phyloP scores from a whole-genome alignment of 2,888 invertebrate species.

The Hypena proboscidalis region DNA sequence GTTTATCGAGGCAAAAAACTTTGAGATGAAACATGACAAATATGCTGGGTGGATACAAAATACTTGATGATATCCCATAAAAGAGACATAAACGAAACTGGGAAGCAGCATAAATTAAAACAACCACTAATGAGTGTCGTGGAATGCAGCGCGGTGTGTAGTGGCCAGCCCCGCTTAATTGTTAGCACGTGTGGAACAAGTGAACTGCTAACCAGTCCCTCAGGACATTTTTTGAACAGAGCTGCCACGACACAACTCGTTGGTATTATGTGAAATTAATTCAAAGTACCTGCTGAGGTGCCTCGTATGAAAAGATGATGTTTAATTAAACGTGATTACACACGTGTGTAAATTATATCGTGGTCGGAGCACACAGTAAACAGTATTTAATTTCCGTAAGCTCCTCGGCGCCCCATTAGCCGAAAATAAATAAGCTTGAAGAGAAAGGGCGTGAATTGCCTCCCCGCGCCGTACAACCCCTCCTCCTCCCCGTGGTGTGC shows the following conservation, averaged over 20 bases:
- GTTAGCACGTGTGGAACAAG: slow-evolving; percentile 38
- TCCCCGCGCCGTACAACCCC: slow-evolving; percentile 37
- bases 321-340: slow-evolving; percentile 43
- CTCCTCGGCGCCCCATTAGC: slow-evolving; percentile 69
- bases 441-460: slow-evolving; percentile 68
- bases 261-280: slow-evolving; percentile 36
- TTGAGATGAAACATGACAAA: slow-evolving; percentile 14
- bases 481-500: slow-evolving; percentile 22
- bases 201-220: slow-evolving; percentile 49
- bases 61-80: slow-evolving; percentile 45
- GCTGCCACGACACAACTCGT: slow-evolving; percentile 35
- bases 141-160: slow-evolving; percentile 43
- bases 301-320: slow-evolving; percentile 25
- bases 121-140: slow-evolving; percentile 52
- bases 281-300: slow-evolving; percentile 19
- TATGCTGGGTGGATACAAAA: slow-evolving; percentile 24
- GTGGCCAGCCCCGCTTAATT: slow-evolving; percentile 45
- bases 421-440: slow-evolving; percentile 74
- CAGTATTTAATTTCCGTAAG: slow-evolving; percentile 76
- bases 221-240: slow-evolving; percentile 43
- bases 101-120: slow-evolving; percentile 46
- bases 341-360: slow-evolving; percentile 58
- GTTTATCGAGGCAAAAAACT: slow-evolving; percentile 25
- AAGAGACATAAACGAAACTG: slow-evolving; percentile 48
- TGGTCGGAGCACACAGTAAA: slow-evolving; percentile 57